Evolutionary conservation across 2,797 vertebrate species (phyloP).

Genomic region (Aphelocoma californica): DNA sequence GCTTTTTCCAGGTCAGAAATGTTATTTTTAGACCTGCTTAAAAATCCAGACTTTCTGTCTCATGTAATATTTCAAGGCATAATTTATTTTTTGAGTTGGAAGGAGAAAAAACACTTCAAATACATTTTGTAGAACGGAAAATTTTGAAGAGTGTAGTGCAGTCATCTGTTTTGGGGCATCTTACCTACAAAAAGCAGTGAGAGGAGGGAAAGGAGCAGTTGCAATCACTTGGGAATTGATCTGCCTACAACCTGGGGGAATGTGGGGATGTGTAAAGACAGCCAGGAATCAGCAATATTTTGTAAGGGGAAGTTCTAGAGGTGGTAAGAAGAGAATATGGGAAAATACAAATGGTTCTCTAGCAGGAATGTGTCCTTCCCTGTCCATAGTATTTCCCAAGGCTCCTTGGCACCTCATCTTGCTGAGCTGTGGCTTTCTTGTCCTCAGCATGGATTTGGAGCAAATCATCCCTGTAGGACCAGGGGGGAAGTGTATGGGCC

Average conservation of each 20-base stretch:
- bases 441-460: not conserved
- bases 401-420: not conserved
- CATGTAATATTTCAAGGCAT: not conserved
- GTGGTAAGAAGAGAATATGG: not conserved
- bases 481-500: not conserved
- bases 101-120: not conserved
- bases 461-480: not conserved
- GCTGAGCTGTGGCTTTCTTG: not conserved
- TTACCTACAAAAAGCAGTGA: not conserved
- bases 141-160: not conserved
- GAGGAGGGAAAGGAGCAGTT: not conserved
- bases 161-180: not conserved
- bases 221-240: not conserved
- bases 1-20: not conserved
- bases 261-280: not conserved
- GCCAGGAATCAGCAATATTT: not conserved
- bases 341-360: not conserved
- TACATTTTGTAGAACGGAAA: not conserved
- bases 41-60: not conserved
- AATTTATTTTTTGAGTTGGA: not conserved
- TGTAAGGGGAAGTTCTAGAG: not conserved
- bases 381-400: not conserved
- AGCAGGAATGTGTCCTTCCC: not conserved
- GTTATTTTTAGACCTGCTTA: conserved; percentile 13
- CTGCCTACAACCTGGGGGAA: not conserved